Conservation (phyloP, 1,140 invertebrate species). For the Drosophila arizonae region DNA sequence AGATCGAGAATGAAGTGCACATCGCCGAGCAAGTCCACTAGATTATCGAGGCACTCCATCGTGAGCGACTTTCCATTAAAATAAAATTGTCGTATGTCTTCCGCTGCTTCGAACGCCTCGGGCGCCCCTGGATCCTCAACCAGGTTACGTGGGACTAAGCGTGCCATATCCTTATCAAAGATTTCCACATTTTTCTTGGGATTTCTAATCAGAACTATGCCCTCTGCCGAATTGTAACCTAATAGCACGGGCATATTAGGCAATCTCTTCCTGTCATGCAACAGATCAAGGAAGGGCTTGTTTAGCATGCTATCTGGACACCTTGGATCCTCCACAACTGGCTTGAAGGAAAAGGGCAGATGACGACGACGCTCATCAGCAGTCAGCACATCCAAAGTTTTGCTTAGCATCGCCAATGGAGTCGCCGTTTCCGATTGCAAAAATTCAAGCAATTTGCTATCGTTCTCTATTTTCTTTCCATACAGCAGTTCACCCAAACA, state of each 20-base stretch:
- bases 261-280: conserved; percentile 46
- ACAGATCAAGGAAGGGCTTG: conserved; percentile 49
- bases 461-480: conserved; percentile 36
- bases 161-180: conserved; percentile 56
- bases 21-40: conserved; percentile 63
- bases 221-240: conserved; percentile 72
- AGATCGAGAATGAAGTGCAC: conserved; percentile 69
- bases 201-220: conserved; percentile 54
- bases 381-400: conserved; percentile 49
- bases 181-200: conserved; percentile 53
- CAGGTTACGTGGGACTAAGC: conserved; percentile 57
- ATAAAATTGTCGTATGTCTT: conserved; percentile 68
- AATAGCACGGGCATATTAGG: conserved; percentile 62
- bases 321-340: conserved; percentile 57
- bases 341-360: conserved; percentile 69
- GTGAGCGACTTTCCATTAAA: conserved; percentile 55
- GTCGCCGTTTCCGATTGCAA: conserved; percentile 56
- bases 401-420: conserved; percentile 36
- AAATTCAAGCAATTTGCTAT: conserved; percentile 48
- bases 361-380: conserved; percentile 70
- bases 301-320: conserved; percentile 63
- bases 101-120: conserved; percentile 38
- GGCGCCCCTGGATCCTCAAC: conserved; percentile 36
- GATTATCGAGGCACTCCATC: conserved; percentile 31
- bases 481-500: conserved; percentile 56